Evolutionary conservation across 2,797 vertebrate species (phyloP).

Genomic region (Danio tinwini): DNA sequence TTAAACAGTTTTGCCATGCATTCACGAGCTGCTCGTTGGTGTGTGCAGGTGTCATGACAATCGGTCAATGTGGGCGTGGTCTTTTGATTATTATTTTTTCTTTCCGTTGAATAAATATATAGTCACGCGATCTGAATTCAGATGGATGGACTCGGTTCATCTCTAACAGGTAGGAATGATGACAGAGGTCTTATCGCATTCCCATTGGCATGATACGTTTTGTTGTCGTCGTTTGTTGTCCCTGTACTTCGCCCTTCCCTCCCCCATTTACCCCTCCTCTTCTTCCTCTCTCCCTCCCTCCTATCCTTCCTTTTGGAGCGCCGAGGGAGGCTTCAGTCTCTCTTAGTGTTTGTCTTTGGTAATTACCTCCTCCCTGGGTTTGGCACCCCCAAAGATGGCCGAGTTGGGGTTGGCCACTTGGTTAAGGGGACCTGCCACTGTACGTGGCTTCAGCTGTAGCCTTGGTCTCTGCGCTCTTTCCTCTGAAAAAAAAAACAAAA

Average conservation of each 20-base stretch:
- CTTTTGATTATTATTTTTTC: constrained; percentile 68
- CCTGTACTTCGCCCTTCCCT: constrained; percentile 29
- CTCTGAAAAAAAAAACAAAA: constrained; percentile 87
- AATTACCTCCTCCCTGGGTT: constrained; percentile 94
- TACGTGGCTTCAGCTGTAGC: constrained; percentile 97
- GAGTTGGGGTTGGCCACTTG: constrained; percentile 99
- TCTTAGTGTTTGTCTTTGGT: constrained; percentile 86
- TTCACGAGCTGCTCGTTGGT: constrained; percentile 85
- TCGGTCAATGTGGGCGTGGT: constrained; percentile 68
- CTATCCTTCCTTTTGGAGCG: constrained; percentile 40
- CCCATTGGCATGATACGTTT: constrained; percentile 73
- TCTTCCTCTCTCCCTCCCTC: constrained; percentile 35
- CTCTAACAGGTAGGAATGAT: constrained; percentile 83
- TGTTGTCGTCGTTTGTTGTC: constrained; percentile 56
- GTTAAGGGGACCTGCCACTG: constrained; percentile 93
- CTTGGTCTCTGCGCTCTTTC: constrained; percentile 94
- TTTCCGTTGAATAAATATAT: constrained; percentile 76
- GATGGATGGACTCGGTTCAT: constrained; percentile 72
- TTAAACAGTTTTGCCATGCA: constrained; percentile 91
- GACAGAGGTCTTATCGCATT: constrained; percentile 76
- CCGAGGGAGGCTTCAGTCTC: constrained; percentile 68
- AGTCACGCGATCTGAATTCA: constrained; percentile 63
- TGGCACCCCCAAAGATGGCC: constrained; percentile 96
- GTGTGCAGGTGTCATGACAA: constrained; percentile 68
- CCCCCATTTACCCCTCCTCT: constrained; percentile 25